A percentile compares a stretch with the other conserved stretches of the same genome.
Conservation (phyloP, 2,113 vertebrate species). For the Daubentonia madagascariensis region DNA sequence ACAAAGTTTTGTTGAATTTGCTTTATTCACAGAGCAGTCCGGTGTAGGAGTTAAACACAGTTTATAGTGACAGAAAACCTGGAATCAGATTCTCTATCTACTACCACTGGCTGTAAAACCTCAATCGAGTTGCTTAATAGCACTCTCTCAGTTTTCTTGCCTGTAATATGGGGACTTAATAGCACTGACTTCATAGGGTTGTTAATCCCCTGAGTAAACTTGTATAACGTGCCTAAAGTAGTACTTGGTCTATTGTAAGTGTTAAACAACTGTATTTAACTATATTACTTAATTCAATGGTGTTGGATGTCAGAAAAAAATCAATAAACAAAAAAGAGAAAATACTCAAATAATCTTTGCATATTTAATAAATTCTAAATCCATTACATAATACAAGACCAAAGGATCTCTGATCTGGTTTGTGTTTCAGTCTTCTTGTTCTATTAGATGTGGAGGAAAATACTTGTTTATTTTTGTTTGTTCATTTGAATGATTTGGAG, state of each 20-base stretch:
- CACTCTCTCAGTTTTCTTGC: neutral
- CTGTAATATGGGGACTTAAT: neutral
- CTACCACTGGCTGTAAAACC: neutral
- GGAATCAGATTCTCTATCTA: neutral
- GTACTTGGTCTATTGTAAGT: neutral
- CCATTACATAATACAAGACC: neutral
- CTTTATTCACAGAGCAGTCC: neutral
- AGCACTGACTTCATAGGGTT: neutral
- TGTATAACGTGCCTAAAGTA: neutral
- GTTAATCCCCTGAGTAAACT: neutral
- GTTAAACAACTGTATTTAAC: neutral
- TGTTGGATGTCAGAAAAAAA: neutral
- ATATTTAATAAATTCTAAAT: neutral
- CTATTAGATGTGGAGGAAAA: neutral
- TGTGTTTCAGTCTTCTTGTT: neutral
- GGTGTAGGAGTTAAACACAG: neutral
- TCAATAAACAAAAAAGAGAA: neutral
- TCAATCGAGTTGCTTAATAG: neutral
- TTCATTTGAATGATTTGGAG: neutral
- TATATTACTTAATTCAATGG: neutral
- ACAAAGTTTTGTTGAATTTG: neutral
- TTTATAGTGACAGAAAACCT: neutral
- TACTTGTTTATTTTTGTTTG: neutral
- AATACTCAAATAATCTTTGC: neutral
- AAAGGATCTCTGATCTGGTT: neutral